A percentile compares a stretch with the other conserved stretches of the same genome.
Conservation (phyloP, 2,797 vertebrate genomes). For the Coregonus ussuriensis region DNA sequence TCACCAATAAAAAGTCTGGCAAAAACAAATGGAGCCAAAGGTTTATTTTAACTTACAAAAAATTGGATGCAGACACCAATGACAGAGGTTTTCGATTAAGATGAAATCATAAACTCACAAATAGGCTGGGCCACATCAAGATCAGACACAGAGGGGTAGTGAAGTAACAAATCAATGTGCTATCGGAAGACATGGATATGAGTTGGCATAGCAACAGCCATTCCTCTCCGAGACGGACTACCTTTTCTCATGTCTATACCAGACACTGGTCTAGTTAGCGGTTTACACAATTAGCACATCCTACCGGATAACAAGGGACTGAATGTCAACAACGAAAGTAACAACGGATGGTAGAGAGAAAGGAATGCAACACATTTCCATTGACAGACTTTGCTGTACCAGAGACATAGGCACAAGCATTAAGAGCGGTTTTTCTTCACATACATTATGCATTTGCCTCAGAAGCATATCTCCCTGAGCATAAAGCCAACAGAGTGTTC, state of each 20-base stretch:
- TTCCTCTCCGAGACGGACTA: slow-evolving; percentile 16
- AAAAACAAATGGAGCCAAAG: slow-evolving; percentile 27
- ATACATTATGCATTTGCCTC: slow-evolving; percentile 31
- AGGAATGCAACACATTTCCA: slow-evolving; percentile 42
- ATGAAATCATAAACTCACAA: not conserved
- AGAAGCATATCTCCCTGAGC: slow-evolving; percentile 59
- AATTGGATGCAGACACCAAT: slow-evolving; percentile 34
- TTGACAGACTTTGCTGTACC: slow-evolving; percentile 8
- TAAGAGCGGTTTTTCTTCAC: slow-evolving; percentile 1
- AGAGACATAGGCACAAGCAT: slow-evolving; percentile 6
- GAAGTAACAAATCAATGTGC: slow-evolving; percentile 21
- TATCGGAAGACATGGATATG: not conserved
- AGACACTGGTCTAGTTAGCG: not conserved
- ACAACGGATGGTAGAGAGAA: slow-evolving; percentile 1
- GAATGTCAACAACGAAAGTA: not conserved
- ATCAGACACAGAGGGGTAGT: slow-evolving; percentile 14
- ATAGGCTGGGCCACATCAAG: slow-evolving; percentile 22
- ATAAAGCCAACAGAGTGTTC: slow-evolving; percentile 39
- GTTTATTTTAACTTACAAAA: slow-evolving; percentile 57
- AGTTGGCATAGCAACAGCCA: slow-evolving; percentile 38
- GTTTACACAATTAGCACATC: not conserved
- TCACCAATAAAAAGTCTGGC: slow-evolving; percentile 5
- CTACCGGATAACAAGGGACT: not conserved
- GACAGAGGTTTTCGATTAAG: not conserved
- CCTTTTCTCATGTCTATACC: not conserved